Evolutionary conservation across 1,140 invertebrate genomes (phyloP).

Genomic region (Metopolophium dirhodum): DNA sequence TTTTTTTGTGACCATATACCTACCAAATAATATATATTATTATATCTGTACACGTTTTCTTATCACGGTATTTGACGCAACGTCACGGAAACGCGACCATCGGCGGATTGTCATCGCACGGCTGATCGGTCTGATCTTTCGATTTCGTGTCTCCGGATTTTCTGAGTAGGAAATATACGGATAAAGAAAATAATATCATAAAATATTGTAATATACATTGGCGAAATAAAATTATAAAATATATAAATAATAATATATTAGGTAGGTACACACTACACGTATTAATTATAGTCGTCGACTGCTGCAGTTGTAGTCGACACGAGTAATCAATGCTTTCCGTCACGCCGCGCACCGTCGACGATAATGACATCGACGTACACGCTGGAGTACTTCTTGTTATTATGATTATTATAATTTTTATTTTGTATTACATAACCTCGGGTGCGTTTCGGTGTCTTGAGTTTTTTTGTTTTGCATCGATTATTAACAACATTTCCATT

Average conservation of each 20-base stretch:
- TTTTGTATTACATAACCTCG: not conserved
- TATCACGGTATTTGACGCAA: not conserved
- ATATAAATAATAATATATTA: not conserved
- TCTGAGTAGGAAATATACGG: not conserved
- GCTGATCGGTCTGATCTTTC: not conserved
- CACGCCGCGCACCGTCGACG: not conserved
- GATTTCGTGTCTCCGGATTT: not conserved
- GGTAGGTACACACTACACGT: not conserved
- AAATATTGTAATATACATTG: not conserved
- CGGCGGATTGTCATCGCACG: too few relatives aligned
- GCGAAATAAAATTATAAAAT: not conserved
- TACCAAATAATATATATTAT: not conserved
- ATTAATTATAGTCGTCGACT: not conserved
- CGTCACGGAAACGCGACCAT: not conserved
- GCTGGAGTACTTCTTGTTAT: not conserved
- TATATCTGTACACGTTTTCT: not conserved
- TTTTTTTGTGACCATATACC: not conserved
- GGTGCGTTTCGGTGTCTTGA: not conserved
- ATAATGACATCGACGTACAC: not conserved
- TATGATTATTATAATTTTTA: not conserved
- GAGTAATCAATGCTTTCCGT: not conserved
- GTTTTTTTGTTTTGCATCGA: not conserved
- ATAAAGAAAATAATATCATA: not conserved
- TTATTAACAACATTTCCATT: not conserved
- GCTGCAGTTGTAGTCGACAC: not conserved